Percentiles rank a stretch among this genome's conserved stretches.
phyloP scores from a whole-genome alignment of 2,888 invertebrate species.

The Callosobruchus maculatus region DNA sequence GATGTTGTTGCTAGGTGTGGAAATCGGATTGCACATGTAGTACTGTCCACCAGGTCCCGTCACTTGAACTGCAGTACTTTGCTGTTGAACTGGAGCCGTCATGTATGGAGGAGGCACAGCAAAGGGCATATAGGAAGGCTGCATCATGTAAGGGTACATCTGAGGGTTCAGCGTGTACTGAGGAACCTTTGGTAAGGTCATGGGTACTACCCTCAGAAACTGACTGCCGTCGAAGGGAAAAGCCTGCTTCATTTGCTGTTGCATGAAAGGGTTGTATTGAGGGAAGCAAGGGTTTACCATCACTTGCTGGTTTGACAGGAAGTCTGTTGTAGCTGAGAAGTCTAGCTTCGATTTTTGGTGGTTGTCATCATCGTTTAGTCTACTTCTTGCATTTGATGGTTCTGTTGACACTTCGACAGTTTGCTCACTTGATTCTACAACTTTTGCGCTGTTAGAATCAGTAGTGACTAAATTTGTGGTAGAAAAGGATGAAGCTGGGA shows the following conservation, averaged over 20 bases:
- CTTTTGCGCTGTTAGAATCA: no score
- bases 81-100: slow-evolving; percentile 8
- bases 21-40: slow-evolving; percentile 43
- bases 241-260: not conserved
- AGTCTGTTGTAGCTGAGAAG: slow-evolving; percentile 23
- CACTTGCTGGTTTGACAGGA: slow-evolving; percentile 33
- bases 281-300: slow-evolving; percentile 33
- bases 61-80: slow-evolving; percentile 27
- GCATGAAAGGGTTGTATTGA: slow-evolving; percentile 29
- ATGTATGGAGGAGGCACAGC: slow-evolving; percentile 3
- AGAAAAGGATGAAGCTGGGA: no score
- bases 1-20: slow-evolving; percentile 27
- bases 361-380: not conserved
- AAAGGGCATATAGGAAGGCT: slow-evolving; percentile 3
- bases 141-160: slow-evolving; percentile 26
- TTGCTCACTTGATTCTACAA: no score
- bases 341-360: slow-evolving; percentile 14
- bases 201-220: slow-evolving; percentile 26
- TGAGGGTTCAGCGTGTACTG: slow-evolving; percentile 32
- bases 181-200: slow-evolving; percentile 14
- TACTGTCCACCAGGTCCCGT: slow-evolving; percentile 39
- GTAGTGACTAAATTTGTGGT: no score
- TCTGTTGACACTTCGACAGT: not conserved
- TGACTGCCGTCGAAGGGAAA: slow-evolving; percentile 18
- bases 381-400: not conserved